Conservation (phyloP, 2,888 invertebrate species). For the Andrena minutula region DNA sequence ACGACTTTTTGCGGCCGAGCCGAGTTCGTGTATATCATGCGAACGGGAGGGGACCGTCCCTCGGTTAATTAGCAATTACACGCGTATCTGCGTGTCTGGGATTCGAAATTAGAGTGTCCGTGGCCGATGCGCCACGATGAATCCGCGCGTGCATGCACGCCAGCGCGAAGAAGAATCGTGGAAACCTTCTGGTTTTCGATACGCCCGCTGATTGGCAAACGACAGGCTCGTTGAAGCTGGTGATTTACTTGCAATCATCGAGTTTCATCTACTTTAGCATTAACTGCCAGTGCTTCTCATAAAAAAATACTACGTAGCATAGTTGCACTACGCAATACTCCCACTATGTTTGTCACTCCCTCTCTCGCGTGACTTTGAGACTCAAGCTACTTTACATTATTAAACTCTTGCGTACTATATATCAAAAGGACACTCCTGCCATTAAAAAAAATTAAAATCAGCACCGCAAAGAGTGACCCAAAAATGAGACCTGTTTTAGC, state of each 20-base stretch:
- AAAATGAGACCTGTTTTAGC: too few species aligned
- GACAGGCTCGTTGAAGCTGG: constrained; percentile 32
- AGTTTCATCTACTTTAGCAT: not conserved
- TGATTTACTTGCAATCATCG: not conserved
- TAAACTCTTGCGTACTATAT: too few species aligned
- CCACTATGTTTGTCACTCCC: too few species aligned
- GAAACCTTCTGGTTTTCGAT: constrained; percentile 13
- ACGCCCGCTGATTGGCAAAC: not conserved
- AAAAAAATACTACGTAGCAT: too few species aligned
- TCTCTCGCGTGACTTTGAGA: too few species aligned
- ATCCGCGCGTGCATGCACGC: constrained; percentile 21
- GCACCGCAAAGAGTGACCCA: too few species aligned
- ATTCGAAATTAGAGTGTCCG: constrained; percentile 66
- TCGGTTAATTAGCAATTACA: constrained; percentile 65
- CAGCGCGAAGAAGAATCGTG: constrained; percentile 14
- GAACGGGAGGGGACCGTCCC: constrained; percentile 48
- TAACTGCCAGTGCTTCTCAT: not conserved
- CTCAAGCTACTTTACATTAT: too few species aligned
- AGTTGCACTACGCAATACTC: too few species aligned
- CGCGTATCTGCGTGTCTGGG: constrained; percentile 65
- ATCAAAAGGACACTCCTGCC: too few species aligned
- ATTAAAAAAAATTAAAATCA: too few species aligned
- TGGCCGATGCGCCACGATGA: constrained; percentile 54
- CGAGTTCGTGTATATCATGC: constrained; percentile 33
- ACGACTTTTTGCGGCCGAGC: constrained; percentile 30